A percentile compares a stretch with the other conserved stretches of the same genome.
These are phyloP conservation scores for Corydoras sp. DNA, from an alignment of 2,113 vertebrate species.

Conservation along the genomic window DNA sequence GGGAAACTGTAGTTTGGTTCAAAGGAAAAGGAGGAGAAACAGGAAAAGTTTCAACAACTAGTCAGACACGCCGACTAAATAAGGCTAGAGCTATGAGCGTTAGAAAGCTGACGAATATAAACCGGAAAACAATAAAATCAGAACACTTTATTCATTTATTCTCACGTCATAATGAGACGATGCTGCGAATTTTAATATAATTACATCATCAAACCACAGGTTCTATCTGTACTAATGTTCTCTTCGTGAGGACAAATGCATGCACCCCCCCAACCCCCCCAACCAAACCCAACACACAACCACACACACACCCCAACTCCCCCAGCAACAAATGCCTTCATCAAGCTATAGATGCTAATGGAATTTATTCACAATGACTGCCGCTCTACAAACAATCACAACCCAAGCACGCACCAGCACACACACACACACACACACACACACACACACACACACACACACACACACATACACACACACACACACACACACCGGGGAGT, in stretches of 20 bases:
- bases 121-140: too few species aligned
- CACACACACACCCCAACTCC: too few species aligned
- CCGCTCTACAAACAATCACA: slow-evolving; percentile 38
- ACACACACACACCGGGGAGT: not conserved
- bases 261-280: not conserved
- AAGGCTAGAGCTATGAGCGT: too few species aligned
- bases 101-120: too few species aligned
- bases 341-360: slow-evolving; percentile 36
- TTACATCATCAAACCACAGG: not conserved
- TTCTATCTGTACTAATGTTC: slow-evolving; percentile 9
- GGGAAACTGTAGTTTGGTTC: slow-evolving; percentile 51
- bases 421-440: not conserved
- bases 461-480: slow-evolving; percentile 6
- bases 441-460: slow-evolving; percentile 7
- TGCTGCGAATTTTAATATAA: too few species aligned
- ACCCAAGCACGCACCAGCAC: slow-evolving; percentile 21
- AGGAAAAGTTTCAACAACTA: not conserved
- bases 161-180: too few species aligned
- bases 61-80: too few species aligned
- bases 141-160: too few species aligned
- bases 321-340: not conserved
- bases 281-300: not conserved
- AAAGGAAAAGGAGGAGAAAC: not conserved
- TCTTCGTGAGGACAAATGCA: not conserved
- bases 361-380: slow-evolving; percentile 42